Evolutionary conservation across 2,113 vertebrate genomes (phyloP).

Genomic region (Plecotus auritus): DNA sequence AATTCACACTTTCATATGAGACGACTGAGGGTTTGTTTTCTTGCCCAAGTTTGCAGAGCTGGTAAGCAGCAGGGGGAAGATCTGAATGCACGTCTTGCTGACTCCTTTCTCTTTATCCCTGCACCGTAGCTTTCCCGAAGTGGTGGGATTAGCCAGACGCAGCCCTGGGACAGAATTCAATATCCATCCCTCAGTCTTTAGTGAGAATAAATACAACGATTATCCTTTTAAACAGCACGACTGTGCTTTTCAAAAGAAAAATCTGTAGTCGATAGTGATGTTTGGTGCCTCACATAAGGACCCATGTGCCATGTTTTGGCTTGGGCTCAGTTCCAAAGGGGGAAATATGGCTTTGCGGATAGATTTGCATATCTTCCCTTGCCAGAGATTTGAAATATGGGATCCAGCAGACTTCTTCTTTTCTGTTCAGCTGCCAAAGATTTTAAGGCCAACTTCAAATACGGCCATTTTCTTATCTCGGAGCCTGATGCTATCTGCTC

Average conservation of each 20-base stretch:
- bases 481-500: background rate
- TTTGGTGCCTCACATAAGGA: constrained; percentile 45
- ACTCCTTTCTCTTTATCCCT: background rate
- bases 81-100: background rate
- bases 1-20: background rate
- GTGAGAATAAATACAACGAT: constrained; percentile 72
- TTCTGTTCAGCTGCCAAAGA: constrained; percentile 40
- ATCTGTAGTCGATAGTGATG: constrained; percentile 60
- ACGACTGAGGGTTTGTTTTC: background rate
- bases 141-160: constrained; percentile 53
- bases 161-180: constrained; percentile 71
- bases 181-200: constrained; percentile 65
- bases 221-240: constrained; percentile 71
- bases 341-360: constrained; percentile 60
- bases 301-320: constrained; percentile 61
- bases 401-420: background rate
- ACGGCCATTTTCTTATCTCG: constrained; percentile 54
- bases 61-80: background rate
- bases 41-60: background rate
- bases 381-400: constrained; percentile 67
- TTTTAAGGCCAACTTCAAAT: constrained; percentile 45
- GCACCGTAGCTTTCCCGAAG: constrained; percentile 2
- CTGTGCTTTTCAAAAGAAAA: constrained; percentile 75
- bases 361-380: constrained; percentile 61
- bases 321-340: constrained; percentile 62